phyloP scores from a whole-genome alignment of 2,797 vertebrate species.

The Okamejei kenojei region DNA sequence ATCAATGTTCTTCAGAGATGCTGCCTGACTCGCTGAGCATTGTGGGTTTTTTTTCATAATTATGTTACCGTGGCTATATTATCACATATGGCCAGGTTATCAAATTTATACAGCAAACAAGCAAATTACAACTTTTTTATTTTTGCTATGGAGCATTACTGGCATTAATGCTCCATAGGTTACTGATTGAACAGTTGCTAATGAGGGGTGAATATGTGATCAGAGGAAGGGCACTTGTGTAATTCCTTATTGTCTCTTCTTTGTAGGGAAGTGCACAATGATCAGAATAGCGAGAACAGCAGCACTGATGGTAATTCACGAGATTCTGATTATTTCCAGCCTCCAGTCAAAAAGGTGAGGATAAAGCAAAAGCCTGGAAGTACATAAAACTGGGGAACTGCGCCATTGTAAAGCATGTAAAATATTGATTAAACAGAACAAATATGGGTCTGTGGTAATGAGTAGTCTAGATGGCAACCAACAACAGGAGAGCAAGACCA shows the following conservation, averaged over 20 bases:
- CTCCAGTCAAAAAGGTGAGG: slow-evolving; percentile 84
- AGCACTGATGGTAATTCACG: slow-evolving; percentile 84
- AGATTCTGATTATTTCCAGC: slow-evolving; percentile 90
- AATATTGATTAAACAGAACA: not conserved
- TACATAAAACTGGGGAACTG: not conserved
- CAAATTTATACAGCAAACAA: too few relatives aligned
- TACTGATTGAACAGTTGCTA: too few relatives aligned
- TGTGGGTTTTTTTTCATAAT: too few relatives aligned
- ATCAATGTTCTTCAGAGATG: too few relatives aligned
- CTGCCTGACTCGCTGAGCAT: too few relatives aligned
- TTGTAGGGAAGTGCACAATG: slow-evolving; percentile 75
- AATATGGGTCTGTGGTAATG: not conserved
- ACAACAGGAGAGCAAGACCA: not conserved
- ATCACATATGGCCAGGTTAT: too few relatives aligned
- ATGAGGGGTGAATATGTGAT: not conserved
- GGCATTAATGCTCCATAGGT: too few relatives aligned
- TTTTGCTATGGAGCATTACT: too few relatives aligned
- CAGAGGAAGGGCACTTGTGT: not conserved
- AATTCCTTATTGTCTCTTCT: slow-evolving; percentile 50
- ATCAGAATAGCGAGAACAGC: slow-evolving; percentile 83
- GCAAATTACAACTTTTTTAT: too few relatives aligned
- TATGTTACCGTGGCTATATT: too few relatives aligned
- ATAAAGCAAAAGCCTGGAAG: not conserved
- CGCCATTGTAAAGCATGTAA: not conserved
- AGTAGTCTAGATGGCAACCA: not conserved